These are phyloP conservation scores for Leptopilina syphax DNA, from an alignment of 2,888 invertebrate species.

Conservation along the genomic window DNA sequence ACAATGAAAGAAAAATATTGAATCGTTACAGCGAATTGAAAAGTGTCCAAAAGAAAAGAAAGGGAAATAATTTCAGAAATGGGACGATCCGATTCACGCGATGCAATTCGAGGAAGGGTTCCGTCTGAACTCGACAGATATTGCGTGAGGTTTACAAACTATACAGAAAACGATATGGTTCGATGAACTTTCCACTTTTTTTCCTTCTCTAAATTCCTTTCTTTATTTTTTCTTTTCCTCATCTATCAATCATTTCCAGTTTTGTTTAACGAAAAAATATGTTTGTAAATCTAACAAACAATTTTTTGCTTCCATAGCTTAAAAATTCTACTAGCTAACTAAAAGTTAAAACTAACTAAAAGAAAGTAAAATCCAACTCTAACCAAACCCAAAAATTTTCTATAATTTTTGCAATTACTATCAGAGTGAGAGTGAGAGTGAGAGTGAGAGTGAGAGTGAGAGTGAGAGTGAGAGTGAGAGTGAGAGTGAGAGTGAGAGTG, in stretches of 20 bases:
- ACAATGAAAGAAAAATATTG: slow-evolving; percentile 32
- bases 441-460: no score
- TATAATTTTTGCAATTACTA: no score
- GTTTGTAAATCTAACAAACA: no score
- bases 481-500: no score
- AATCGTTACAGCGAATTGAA: slow-evolving; percentile 32
- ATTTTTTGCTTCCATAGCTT: no score
- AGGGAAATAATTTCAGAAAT: slow-evolving; percentile 34
- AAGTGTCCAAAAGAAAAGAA: slow-evolving; percentile 10
- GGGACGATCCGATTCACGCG: slow-evolving; percentile 36
- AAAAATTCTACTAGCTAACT: no score
- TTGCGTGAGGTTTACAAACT: slow-evolving; percentile 37
- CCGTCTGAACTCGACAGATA: slow-evolving; percentile 20
- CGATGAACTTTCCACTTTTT: slow-evolving; percentile 23
- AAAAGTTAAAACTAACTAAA: no score
- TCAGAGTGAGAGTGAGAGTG: no score
- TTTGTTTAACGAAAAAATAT: background rate
- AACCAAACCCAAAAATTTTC: no score
- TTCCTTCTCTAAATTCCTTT: background rate
- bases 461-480: no score
- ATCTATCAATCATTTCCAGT: background rate
- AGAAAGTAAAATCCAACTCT: no score
- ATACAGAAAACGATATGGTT: slow-evolving; percentile 31
- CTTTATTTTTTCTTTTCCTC: background rate
- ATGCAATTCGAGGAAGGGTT: slow-evolving; percentile 33